Base-by-base conservation (phyloP, 2,113 vertebrate genomes). In the Cacatua alba region DNA sequence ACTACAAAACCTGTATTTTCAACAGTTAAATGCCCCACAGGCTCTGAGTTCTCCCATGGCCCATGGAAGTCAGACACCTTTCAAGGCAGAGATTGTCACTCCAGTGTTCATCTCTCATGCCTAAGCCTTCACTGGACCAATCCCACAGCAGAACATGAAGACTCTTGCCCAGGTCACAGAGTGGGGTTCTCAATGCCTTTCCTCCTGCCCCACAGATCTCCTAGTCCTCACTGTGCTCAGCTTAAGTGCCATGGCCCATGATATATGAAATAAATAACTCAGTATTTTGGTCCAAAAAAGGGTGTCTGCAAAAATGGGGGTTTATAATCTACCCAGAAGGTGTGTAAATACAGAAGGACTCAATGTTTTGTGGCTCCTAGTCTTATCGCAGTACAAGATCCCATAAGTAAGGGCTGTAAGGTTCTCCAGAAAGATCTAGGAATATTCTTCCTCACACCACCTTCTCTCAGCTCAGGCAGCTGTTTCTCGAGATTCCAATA, bases 1-100 rank as follows among this genome's bases (percentile, higher is more conserved):
- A 35, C 35, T 41, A 77, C 19, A 59, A 75, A 86, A 65, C 1
- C 4, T 51, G 29, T 33, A 49, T 80, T 89, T 94, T 69, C 19
- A 83, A 23, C 11, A 65, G 43, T 35, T 60, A 28, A 48, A 65
- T 4, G 7, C 33, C 18, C 8, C 44, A 28, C 0, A 1, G 13
- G 20, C 10, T 67, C 39, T 0, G 0, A 49, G 24, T 14, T 78
- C 68, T 67, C 26, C 41, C 23, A 41, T 0, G 0, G 35, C 33
- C 29, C 26, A 8, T 17, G 37, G 43, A 8, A 55, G 6, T 55
- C n/a, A 59, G 51, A 41, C 51, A 82, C 3, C 9, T 7, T 24
- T 8, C 5, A 17, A 18, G 6, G 17, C 20, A 60, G 29, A 70
- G 46, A 18, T 18, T 0, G 0, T 28, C 17, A 44, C 6, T 35